Evolutionary conservation across 2,888 invertebrate species (phyloP).

Genomic region (Papilio demoleus): DNA sequence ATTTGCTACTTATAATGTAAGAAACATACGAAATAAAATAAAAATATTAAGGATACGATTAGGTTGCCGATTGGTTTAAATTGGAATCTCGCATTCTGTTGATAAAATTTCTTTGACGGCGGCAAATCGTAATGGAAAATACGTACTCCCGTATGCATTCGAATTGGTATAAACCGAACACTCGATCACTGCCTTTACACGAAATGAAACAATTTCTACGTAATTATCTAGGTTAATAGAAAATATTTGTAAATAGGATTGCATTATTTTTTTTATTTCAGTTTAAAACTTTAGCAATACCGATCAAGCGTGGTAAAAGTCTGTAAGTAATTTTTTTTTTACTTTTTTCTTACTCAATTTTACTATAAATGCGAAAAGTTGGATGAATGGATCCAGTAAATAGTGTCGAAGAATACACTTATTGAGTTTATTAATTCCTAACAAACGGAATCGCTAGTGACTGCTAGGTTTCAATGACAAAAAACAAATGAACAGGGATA

Average conservation of each 20-base stretch:
- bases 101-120: background rate
- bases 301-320: background rate
- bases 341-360: no score
- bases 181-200: background rate
- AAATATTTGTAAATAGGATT: background rate
- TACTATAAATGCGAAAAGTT: no score
- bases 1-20: no score
- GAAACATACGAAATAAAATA: background rate
- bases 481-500: no score
- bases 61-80: background rate
- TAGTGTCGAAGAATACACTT: no score
- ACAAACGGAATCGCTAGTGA: no score
- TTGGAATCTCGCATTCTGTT: background rate
- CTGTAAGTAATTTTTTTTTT: background rate
- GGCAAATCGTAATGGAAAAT: background rate
- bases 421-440: no score
- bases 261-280: constrained; percentile 1
- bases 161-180: background rate
- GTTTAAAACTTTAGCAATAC: constrained; percentile 1
- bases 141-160: background rate
- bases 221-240: background rate
- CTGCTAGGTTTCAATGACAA: no score
- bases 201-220: background rate
- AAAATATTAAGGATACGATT: background rate
- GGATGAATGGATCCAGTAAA: no score